Evolutionary conservation across 2,888 invertebrate species (phyloP), one percentile per base, ranked within the genome.

Genomic region (Deilephila porcellus): DNA sequence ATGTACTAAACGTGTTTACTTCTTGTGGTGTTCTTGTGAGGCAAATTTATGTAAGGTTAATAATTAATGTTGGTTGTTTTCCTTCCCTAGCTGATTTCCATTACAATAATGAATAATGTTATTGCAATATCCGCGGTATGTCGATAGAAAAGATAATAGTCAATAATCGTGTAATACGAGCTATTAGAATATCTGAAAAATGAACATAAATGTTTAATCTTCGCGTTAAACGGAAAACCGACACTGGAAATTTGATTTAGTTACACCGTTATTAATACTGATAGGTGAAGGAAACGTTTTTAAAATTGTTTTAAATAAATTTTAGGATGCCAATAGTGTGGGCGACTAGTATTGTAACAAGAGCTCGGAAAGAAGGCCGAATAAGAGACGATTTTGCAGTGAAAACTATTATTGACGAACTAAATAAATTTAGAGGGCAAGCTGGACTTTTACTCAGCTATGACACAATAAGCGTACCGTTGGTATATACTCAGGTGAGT

Each of bases 361-460:
- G 98, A 78, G 98, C 98, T 4, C 95, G 98, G n/a, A 98, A 98
- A 85, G 98, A 98, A 90, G 98, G 98, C 20, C 95, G 98, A 81
- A 98, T 98, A 85, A 95, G 98, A 76, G 98, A 98, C 82, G 98
- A 99, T 90, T 98, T 98, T 86, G 98, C 98, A 0, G 98, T 98
- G 0, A 98, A 98, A 88, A 98, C 98, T 5, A 96, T 99, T 72
- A 96, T 98, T 80, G 98, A 98, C 86, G 98, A 98, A 91, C 91
- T 98, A 74, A 98, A 98, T 88, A 97, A 97, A 85, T 98, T 98
- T 85, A 95, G 98, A 80, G 97, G 97, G 20, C 96, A 97, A 86
- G 97, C 97, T 78, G 97, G 97, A 37, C 90, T 97, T 62, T 91
- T 97, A 60, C 95, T 97, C 74, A 97, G 96, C 80, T 97, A 97